Evolutionary conservation across 2,888 invertebrate species (phyloP).

Genomic region (Epinotia brunnichana): DNA sequence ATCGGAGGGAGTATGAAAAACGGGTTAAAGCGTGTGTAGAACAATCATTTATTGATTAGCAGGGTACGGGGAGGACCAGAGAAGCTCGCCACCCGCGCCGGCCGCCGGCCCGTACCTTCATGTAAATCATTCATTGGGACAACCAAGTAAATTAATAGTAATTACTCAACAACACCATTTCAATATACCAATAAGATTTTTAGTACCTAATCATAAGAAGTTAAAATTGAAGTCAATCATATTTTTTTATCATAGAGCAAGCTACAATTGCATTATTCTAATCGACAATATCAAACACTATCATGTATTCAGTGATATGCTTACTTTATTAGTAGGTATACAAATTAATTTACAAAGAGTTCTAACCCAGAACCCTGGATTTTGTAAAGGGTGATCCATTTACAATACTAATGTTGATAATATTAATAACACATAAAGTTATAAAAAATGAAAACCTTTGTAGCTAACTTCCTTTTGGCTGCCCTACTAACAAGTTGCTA

Average conservation of each 20-base stretch:
- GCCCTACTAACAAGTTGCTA: slow-evolving; percentile 26
- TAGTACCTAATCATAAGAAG: slow-evolving; percentile 44
- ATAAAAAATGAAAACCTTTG: not conserved
- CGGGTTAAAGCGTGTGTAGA: slow-evolving; percentile 99
- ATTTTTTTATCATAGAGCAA: slow-evolving; percentile 43
- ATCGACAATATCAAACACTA: slow-evolving; percentile 39
- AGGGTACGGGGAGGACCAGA: slow-evolving; percentile 57
- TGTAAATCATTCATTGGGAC: slow-evolving; percentile 78
- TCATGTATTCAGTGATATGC: slow-evolving; percentile 24
- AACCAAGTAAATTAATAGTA: slow-evolving; percentile 54
- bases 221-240: slow-evolving; percentile 41
- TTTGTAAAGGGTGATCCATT: slow-evolving; percentile 1
- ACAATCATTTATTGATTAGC: slow-evolving; percentile 98
- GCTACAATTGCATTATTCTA: slow-evolving; percentile 30
- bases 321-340: slow-evolving; percentile 28
- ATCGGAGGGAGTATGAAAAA: slow-evolving; percentile 99
- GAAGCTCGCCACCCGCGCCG: slow-evolving; percentile 57
- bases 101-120: slow-evolving; percentile 64
- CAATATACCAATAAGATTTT: slow-evolving; percentile 44
- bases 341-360: slow-evolving; percentile 32
- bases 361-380: slow-evolving; percentile 19
- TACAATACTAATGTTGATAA: not conserved
- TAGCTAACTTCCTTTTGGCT: slow-evolving; percentile 7
- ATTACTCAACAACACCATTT: slow-evolving; percentile 46
- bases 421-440: too few relatives aligned